phyloP scores from a whole-genome alignment of 2,888 invertebrate species.

The Zhuqinia jingwanae region DNA sequence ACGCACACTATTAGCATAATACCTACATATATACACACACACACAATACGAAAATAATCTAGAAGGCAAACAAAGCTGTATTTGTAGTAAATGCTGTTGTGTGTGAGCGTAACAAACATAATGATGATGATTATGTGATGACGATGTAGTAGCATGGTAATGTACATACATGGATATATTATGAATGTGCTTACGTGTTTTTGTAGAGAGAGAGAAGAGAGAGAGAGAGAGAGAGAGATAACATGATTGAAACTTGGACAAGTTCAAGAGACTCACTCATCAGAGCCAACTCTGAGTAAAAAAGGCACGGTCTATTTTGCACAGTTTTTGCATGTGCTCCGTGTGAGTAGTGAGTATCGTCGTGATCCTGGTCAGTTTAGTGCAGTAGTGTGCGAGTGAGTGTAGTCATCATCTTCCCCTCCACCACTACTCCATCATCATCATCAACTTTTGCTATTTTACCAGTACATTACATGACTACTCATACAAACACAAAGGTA shows the following conservation, averaged over 20 bases:
- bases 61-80: constrained; percentile 4
- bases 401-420: constrained; percentile 53
- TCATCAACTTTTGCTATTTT: not conserved
- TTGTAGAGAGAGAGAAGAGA: not conserved
- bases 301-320: constrained; percentile 51
- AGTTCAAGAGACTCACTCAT: constrained; percentile 67
- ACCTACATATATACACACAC: too few species aligned
- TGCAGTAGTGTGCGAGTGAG: too few species aligned
- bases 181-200: not conserved
- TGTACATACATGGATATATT: constrained; percentile 1
- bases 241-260: constrained; percentile 49
- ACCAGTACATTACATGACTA: constrained; percentile 1
- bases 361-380: constrained; percentile 63
- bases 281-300: not conserved
- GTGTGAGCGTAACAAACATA: constrained; percentile 36
- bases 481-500: constrained; percentile 36
- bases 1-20: too few species aligned
- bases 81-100: not conserved
- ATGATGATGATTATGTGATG: constrained; percentile 30
- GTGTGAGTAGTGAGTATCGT: constrained; percentile 56
- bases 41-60: not conserved
- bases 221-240: too few species aligned
- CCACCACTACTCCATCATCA: constrained; percentile 41
- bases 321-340: constrained; percentile 70
- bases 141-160: constrained; percentile 7